Conservation (phyloP, 1,140 invertebrate species). For the Saccostrea echinata region DNA sequence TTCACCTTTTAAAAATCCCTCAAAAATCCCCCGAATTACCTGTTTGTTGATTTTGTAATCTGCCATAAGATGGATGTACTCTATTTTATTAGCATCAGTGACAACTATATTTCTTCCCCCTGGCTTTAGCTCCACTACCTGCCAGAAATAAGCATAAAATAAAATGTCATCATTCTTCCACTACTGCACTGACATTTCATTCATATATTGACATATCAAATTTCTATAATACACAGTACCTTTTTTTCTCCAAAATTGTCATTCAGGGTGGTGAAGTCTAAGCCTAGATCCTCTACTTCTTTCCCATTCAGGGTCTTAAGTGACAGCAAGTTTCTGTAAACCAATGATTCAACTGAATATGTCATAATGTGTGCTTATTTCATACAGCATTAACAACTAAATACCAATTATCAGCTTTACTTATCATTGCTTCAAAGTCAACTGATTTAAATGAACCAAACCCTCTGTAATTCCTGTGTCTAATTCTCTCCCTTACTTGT, state of each 20-base stretch:
- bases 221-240: constrained; percentile 75
- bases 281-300: constrained; percentile 82
- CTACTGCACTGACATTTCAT: too few species aligned
- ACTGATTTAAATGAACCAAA: too few species aligned
- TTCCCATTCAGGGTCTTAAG: constrained; percentile 86
- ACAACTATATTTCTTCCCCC: constrained; percentile 94
- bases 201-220: too few species aligned
- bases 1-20: too few species aligned
- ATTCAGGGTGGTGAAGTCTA: constrained; percentile 96
- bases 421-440: too few species aligned
- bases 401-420: background rate
- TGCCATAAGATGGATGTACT: constrained; percentile 97
- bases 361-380: background rate
- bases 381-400: background rate
- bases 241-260: constrained; percentile 94
- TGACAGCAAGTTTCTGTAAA: constrained; percentile 88
- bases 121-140: constrained; percentile 94
- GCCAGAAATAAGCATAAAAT: constrained; percentile 52
- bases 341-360: background rate
- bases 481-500: constrained; percentile 81
- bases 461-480: background rate
- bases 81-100: constrained; percentile 94
- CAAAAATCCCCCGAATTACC: constrained; percentile 68
- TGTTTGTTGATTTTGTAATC: constrained; percentile 97
- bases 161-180: too few species aligned